Base-by-base conservation (phyloP, 35 echinoderm and acorn worm genomes). In the Heliocidaris tuberculata region DNA sequence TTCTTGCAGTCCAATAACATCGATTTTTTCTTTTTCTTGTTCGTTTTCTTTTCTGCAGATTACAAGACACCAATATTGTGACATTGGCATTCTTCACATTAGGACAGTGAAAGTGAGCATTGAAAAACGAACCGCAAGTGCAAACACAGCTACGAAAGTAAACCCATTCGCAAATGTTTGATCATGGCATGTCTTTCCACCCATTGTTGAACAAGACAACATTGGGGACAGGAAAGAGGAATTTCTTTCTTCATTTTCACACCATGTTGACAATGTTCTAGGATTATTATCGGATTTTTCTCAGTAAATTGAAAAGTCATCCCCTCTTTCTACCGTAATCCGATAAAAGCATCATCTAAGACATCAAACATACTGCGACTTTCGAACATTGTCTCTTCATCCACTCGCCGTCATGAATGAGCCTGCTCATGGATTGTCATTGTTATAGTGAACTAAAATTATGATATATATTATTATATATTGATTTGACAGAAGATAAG, bases 231-330 rank as follows among this genome's bases (percentile, higher is more conserved):
- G 52, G 15, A 78, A 6, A 24, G 17, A 78, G 60, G 60, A 78
- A 78, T 78, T 78, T 19, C 65, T 78, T n/a, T 78, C 65, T 5
- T n/a, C 19, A n/a, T 27, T 78, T 78, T 78, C 65, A 78, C 65
- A 78, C 21, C 65, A 78, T 78, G 65, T 78, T 78, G 65, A 78
- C 65, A n/a, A 78, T 78, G 65, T 78, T 78, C 65, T 0, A n/a
- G 65, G 65, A 78, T 78, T n/a, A n/a, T n/a, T 78, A 19, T 78
- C 65, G 65, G 65, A 78, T 78, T n/a, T 27, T 78, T 78, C 65
- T 78, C 65, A 78, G 65, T 78, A 24, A 78, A 78, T 78, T 78
- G 65, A 78, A 78, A 78, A 78, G 19, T 78, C 65, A 78, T 78
- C 27, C 65, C 0, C 65, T 78, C 15, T 4, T 78, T n/a, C 65